Conservation (phyloP, 2,888 invertebrate genomes). For the Drosophila leonis region DNA sequence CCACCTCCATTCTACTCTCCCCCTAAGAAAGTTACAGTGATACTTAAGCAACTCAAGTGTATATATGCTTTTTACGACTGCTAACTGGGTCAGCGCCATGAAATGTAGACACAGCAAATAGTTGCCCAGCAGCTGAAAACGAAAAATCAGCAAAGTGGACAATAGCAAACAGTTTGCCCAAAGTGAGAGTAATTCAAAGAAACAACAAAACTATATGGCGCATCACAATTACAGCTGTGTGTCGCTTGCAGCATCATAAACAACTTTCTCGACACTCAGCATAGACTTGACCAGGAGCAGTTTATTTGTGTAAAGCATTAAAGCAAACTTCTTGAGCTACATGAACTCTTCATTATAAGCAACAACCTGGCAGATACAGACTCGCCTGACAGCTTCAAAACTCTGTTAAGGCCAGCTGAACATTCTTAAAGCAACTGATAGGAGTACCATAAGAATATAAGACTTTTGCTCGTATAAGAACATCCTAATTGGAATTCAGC, state of each 20-base stretch:
- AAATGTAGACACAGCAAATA: slow-evolving; percentile 36
- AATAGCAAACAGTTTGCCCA: slow-evolving; percentile 35
- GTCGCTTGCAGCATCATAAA: slow-evolving; percentile 1
- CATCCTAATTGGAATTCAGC: neutral
- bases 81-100: slow-evolving; percentile 47
- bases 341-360: neutral
- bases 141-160: slow-evolving; percentile 29
- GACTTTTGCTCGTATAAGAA: neutral
- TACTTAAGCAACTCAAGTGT: slow-evolving; percentile 17
- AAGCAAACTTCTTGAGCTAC: neutral
- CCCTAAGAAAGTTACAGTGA: slow-evolving; percentile 18
- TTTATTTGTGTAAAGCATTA: neutral
- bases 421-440: neutral
- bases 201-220: slow-evolving; percentile 1
- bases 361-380: neutral
- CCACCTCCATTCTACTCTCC: neutral
- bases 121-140: slow-evolving; percentile 15
- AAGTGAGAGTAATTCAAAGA: slow-evolving; percentile 23
- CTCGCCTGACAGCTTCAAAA: neutral
- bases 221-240: neutral
- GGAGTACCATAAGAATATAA: neutral
- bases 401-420: neutral
- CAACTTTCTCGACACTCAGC: slow-evolving; percentile 4
- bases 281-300: neutral
- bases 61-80: slow-evolving; percentile 22